Conservation (phyloP, 2,797 vertebrate species). For the Gymnopithys bicolor region DNA sequence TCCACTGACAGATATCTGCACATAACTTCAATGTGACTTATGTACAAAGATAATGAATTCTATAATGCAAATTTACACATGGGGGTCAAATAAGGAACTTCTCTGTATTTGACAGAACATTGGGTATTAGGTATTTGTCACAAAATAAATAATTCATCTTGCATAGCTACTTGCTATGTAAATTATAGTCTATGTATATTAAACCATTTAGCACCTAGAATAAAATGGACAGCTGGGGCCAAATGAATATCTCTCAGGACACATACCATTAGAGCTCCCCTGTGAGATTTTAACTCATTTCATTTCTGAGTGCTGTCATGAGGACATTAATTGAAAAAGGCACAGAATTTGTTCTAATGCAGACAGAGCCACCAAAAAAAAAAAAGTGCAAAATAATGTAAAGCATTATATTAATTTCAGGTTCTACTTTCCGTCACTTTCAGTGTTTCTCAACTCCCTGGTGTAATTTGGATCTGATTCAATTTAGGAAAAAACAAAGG, state of each 20-base stretch:
- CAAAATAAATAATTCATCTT: slow-evolving; percentile 82
- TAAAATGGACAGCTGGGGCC: slow-evolving; percentile 80
- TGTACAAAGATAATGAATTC: slow-evolving; percentile 76
- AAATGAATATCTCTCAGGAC: slow-evolving; percentile 77
- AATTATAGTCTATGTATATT: slow-evolving; percentile 82
- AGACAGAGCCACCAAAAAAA: not conserved
- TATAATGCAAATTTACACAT: slow-evolving; percentile 78
- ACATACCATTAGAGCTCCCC: slow-evolving; percentile 71
- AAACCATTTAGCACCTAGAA: slow-evolving; percentile 79
- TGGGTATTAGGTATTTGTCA: slow-evolving; percentile 75
- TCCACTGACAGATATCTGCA: slow-evolving; percentile 48
- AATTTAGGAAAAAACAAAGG: not conserved
- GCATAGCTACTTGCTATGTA: slow-evolving; percentile 79
- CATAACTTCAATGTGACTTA: slow-evolving; percentile 78
- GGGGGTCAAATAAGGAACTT: slow-evolving; percentile 76
- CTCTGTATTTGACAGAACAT: slow-evolving; percentile 75
- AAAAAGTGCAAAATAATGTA: not conserved
- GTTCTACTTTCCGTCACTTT: not conserved
- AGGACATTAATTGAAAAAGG: slow-evolving; percentile 69
- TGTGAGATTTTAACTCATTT: slow-evolving; percentile 74
- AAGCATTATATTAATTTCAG: not conserved
- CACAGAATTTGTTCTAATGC: slow-evolving; percentile 5
- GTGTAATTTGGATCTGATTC: not conserved
- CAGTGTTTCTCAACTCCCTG: not conserved
- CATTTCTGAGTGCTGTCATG: slow-evolving; percentile 65